Base-by-base conservation (phyloP, 2,113 vertebrate genomes). In the Pangasianodon hypophthalmus region DNA sequence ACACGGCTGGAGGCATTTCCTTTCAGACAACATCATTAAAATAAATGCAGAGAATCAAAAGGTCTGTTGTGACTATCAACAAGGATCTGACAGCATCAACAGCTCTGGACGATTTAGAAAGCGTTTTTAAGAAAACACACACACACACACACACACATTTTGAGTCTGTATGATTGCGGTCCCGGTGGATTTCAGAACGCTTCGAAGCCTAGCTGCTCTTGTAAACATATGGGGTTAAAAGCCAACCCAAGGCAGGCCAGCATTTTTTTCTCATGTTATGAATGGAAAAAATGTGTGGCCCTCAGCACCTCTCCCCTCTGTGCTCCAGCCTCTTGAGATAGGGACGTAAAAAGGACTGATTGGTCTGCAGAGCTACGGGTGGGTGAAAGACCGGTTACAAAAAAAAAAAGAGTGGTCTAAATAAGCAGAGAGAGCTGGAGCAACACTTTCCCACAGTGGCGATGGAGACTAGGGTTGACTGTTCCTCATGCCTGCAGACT, bases 401-500 rank as follows among this genome's bases (percentile, higher is more conserved):
- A 48, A 37, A 48, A 75, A 88, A 95, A 93, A 92, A 91, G 91
- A 93, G 90, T 92, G 95, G 94, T 95, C 91, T 86, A 94, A 96
- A 95, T 92, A 95, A 95, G 95, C 94, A 92, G 86, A 93, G 93
- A 93, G 95, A 94, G 91, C 91, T 37, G 80, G 92, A 95, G 93
- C 94, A 88, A 91, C 92, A 94, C 93, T 96, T 96, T 96, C 96
- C 96, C 96, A 96, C 96, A 96, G 95, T 94, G 71, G 64, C 91
- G 88, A 87, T 87, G 91, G 92, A 95, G 94, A 92, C 93, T 91
- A 90, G 84, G 87, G 64, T 87, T 37, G 88, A 93, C 91, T 91
- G 93, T 90, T 93, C 93, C 93, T 94, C 94, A 94, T 92, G 92
- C 93, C 94, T 95, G 94, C 93, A 93, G 93, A 95, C 93, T 93